Evolutionary conservation across 2,797 vertebrate genomes (phyloP).

Genomic region (Myoxocephalus aenaeus): DNA sequence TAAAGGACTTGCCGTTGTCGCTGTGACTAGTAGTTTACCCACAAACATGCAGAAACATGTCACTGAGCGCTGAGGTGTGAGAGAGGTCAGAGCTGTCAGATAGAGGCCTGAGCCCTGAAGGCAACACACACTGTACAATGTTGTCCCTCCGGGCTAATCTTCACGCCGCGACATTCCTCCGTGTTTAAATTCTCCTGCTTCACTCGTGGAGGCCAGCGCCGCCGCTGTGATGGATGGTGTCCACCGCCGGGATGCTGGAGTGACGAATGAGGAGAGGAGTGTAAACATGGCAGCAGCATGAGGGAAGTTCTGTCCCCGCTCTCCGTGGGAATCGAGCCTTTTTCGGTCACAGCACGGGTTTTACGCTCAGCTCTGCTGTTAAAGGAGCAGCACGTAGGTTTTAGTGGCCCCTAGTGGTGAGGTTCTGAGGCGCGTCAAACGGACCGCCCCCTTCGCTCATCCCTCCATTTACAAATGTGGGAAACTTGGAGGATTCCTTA

Average conservation of each 20-base stretch:
- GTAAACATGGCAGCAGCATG: conserved; percentile 12
- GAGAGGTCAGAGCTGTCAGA: conserved; percentile 23
- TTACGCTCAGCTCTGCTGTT: not conserved
- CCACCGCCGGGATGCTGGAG: conserved; percentile 16
- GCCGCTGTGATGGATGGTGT: conserved; percentile 32
- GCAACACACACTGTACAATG: not conserved
- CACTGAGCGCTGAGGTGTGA: not conserved
- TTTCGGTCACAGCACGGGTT: not conserved
- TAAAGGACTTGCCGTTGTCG: no score
- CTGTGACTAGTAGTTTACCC: not conserved
- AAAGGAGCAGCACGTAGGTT: not conserved
- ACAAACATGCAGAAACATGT: not conserved
- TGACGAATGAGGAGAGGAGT: conserved; percentile 3
- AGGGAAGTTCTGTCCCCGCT: not conserved
- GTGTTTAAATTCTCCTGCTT: conserved; percentile 41
- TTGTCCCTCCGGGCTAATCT: conserved; percentile 1
- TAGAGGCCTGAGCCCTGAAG: not conserved
- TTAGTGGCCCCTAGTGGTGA: no score
- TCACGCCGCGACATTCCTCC: conserved; percentile 22
- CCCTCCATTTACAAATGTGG: no score
- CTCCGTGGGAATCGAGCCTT: not conserved
- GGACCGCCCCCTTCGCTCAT: no score
- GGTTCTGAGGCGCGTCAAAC: no score
- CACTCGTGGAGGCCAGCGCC: conserved; percentile 39
- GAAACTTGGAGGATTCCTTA: no score